A percentile compares a stretch with the other conserved stretches of the same genome.
These are phyloP conservation scores for Cloeon dipterum DNA, from an alignment of 2,888 invertebrate genomes.

Conservation along the genomic window DNA sequence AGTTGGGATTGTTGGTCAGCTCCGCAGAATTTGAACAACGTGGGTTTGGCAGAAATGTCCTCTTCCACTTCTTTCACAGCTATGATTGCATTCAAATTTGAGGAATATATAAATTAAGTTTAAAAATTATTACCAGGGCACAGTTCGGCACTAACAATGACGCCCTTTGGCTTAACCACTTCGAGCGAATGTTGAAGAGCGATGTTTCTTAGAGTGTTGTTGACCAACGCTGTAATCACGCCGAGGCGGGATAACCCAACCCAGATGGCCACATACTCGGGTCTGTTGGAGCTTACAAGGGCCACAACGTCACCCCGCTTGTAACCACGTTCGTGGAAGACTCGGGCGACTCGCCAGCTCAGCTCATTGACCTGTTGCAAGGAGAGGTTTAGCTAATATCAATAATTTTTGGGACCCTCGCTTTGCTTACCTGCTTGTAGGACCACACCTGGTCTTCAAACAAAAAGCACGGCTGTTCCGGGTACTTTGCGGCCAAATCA, in stretches of 20 bases:
- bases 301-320: conserved; percentile 65
- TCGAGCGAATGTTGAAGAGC: conserved; percentile 63
- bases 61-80: neutral
- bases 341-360: conserved; percentile 37
- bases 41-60: neutral
- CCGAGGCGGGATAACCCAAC: conserved; percentile 76
- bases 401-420: too few relatives aligned
- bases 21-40: neutral
- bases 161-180: conserved; percentile 51
- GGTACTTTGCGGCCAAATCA: neutral
- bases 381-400: too few relatives aligned
- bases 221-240: conserved; percentile 67
- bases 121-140: conserved; percentile 14
- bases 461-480: neutral
- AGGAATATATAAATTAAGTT: too few relatives aligned
- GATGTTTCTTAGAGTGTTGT: conserved; percentile 62
- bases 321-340: conserved; percentile 31
- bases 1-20: neutral
- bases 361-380: conserved; percentile 39
- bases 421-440: neutral
- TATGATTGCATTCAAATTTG: neutral
- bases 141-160: conserved; percentile 47
- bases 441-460: neutral
- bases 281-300: conserved; percentile 68
- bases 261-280: conserved; percentile 77